A percentile compares a stretch with the other conserved stretches of the same genome.
Evolutionary conservation across 2,113 vertebrate species (phyloP).

Genomic region (Tamias sibiricus): DNA sequence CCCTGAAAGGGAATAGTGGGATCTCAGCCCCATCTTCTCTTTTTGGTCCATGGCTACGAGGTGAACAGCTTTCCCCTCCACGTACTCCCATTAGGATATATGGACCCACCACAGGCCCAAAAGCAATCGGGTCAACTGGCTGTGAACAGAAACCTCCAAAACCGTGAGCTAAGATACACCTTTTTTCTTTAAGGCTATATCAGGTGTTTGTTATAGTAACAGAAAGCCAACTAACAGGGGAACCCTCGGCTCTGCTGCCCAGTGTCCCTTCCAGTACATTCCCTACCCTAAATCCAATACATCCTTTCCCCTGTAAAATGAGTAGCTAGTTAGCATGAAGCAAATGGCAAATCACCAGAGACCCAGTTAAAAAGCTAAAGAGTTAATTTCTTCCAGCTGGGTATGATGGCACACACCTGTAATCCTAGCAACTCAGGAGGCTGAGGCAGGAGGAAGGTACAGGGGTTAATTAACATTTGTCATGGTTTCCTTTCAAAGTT

Average conservation of each 20-base stretch:
- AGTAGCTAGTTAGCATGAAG: background rate
- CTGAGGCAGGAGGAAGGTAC: background rate
- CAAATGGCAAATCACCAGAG: background rate
- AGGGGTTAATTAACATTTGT: background rate
- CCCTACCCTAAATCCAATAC: background rate
- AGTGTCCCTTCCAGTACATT: background rate
- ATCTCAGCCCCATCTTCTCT: background rate
- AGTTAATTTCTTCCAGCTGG: background rate
- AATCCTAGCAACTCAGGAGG: no score
- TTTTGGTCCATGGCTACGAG: background rate
- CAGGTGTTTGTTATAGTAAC: background rate
- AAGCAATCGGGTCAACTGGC: background rate
- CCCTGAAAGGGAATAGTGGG: background rate
- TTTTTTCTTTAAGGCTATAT: background rate
- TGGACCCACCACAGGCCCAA: background rate
- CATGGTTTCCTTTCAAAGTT: background rate
- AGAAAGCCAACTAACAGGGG: background rate
- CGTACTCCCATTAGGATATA: no score
- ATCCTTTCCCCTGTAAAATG: background rate
- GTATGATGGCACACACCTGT: no score
- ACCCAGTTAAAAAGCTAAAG: background rate
- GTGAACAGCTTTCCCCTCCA: background rate
- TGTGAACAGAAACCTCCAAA: background rate
- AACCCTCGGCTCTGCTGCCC: background rate
- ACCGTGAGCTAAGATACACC: no score